Base-by-base conservation (phyloP, 2,888 invertebrate species). In the Scaptomyza tumidula region DNA sequence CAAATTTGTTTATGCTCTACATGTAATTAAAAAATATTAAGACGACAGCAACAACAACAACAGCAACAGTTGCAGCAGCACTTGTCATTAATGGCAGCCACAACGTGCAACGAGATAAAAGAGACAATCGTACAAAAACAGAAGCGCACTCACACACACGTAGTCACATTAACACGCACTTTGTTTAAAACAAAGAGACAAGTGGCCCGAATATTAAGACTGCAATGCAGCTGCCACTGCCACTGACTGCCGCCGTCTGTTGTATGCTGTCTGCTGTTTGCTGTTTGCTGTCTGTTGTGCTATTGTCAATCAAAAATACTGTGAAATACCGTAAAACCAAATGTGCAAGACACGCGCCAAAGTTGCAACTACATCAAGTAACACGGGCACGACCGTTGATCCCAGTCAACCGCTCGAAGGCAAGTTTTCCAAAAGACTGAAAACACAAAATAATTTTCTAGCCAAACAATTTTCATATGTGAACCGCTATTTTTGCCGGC, bases 371-470 rank as follows among this genome's bases (percentile, higher is more conserved):
- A 3, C 14, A 35, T 3, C 27, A 43, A 58, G 6, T 11, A 24
- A 45, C 37, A 44, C 45, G 39, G 33, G 16, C 45, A 33, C 31
- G 50, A 39, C 61, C 66, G 76, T 31, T 78, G 82, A 89, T 89
- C 88, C 88, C 83, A 71, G 68, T 68, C 88, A 86, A 86, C 89
- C 90, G 88, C 80, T 75, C 88, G 73, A 67, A 73, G 73, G 71
- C 76, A 79, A 66, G 75, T 89, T 90, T 89, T 88, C 89, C 90
- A 80, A 82, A 86, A 90, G 87, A 88, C 87, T 88, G 70, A 86
- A 79, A 80, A 63, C 67, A 72, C 71, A 71, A 53, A 53, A 49
- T 1, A 7, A 59, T 87, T 89, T 82, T 68, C 88, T 86, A 86
- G 66, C 79, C 79, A 58, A 71, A 72, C 79, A 79, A 81, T 85